These are phyloP conservation scores for Tragelaphus buxtoni DNA, from an alignment of 2,113 vertebrate genomes.

Conservation along the genomic window DNA sequence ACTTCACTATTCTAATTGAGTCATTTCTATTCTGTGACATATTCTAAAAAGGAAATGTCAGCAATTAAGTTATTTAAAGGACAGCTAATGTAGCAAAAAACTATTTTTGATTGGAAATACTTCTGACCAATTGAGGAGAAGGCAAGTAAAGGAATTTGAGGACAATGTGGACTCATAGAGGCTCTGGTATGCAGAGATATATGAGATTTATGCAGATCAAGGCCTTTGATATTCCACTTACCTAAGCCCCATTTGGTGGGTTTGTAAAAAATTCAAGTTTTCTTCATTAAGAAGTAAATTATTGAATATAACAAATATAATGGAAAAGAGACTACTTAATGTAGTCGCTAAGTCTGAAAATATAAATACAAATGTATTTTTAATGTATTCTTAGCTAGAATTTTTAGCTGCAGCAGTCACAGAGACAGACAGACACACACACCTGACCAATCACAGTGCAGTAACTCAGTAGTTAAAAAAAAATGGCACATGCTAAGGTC, in stretches of 20 bases:
- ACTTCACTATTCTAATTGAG: neutral
- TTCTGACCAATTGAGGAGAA: neutral
- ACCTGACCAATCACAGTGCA: constrained; percentile 73
- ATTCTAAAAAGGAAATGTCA: neutral
- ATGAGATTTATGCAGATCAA: neutral
- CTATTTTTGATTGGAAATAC: neutral
- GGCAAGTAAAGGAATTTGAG: neutral
- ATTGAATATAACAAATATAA: neutral
- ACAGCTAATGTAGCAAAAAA: neutral
- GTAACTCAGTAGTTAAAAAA: constrained; percentile 69
- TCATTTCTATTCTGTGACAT: neutral
- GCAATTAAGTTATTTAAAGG: neutral
- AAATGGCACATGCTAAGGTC: constrained; percentile 53
- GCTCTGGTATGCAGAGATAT: neutral
- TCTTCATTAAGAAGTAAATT: constrained; percentile 33
- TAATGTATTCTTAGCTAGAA: constrained; percentile 35
- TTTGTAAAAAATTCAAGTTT: neutral
- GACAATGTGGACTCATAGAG: neutral
- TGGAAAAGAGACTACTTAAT: neutral
- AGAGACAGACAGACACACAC: neutral
- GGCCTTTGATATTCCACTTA: neutral
- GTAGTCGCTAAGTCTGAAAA: neutral
- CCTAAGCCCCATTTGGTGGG: neutral
- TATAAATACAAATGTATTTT: constrained; percentile 61
- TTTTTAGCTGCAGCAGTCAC: constrained; percentile 40